These are phyloP conservation scores for Drosophila pandora DNA, from an alignment of 1,140 invertebrate genomes.

Conservation along the genomic window DNA sequence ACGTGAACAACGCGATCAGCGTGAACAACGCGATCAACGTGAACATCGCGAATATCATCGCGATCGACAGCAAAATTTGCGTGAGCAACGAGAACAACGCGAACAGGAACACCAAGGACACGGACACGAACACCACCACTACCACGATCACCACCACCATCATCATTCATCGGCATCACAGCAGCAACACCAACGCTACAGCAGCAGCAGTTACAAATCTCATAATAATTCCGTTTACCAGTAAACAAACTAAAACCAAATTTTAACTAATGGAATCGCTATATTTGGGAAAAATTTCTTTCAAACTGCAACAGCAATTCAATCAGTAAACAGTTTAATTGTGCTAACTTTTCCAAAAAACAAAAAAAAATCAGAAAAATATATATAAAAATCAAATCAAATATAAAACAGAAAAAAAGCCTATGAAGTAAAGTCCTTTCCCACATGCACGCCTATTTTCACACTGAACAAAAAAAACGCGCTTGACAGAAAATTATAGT, in stretches of 20 bases:
- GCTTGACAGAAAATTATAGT: slow-evolving; percentile 27
- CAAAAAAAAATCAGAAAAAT: slow-evolving; percentile 6
- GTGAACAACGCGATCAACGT: slow-evolving; percentile 44
- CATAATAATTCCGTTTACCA: slow-evolving; percentile 84
- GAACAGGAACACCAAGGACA: slow-evolving; percentile 44
- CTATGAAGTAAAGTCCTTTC: slow-evolving; percentile 7
- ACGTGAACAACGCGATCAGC: slow-evolving; percentile 23
- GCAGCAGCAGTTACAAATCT: slow-evolving; percentile 74
- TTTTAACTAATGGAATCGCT: slow-evolving; percentile 46
- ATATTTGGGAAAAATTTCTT: slow-evolving; percentile 67
- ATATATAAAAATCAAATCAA: slow-evolving; percentile 15
- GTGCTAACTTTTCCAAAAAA: slow-evolving; percentile 61
- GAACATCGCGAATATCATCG: slow-evolving; percentile 40
- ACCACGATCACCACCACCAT: slow-evolving; percentile 38
- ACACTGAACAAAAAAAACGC: slow-evolving; percentile 54
- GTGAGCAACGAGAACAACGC: slow-evolving; percentile 49
- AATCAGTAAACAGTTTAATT: slow-evolving; percentile 80
- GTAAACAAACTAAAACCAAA: slow-evolving; percentile 57
- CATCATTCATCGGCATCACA: slow-evolving; percentile 55
- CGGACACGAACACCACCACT: slow-evolving; percentile 27
- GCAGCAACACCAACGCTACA: slow-evolving; percentile 69
- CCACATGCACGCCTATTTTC: slow-evolving; percentile 59
- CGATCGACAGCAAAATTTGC: slow-evolving; percentile 50
- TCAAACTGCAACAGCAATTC: slow-evolving; percentile 61
- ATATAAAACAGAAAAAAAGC: slow-evolving; percentile 1